Evolutionary conservation across 2,888 invertebrate species (phyloP).

Genomic region (Caenorhabditis zanzibari): DNA sequence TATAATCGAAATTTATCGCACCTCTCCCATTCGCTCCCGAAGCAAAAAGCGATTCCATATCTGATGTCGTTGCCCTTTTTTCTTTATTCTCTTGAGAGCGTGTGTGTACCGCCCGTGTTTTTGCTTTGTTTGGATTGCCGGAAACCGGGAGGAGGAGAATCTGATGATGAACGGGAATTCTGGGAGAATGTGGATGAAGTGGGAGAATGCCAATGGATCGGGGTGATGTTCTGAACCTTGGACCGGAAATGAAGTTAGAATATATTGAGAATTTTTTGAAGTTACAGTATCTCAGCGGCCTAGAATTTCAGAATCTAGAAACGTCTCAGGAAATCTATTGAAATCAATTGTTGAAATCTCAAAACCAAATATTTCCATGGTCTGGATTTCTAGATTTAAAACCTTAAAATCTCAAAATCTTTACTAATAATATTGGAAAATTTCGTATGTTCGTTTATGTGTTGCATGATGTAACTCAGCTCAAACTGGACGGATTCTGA

Average conservation of each 20-base stretch:
- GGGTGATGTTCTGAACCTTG: not conserved
- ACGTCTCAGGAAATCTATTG: too few species aligned
- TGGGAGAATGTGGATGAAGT: not conserved
- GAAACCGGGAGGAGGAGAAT: not conserved
- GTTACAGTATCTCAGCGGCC: too few species aligned
- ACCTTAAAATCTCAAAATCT: too few species aligned
- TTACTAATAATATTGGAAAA: too few species aligned
- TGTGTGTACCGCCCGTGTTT: not conserved
- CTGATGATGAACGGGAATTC: not conserved
- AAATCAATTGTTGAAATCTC: too few species aligned
- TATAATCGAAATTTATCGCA: not conserved
- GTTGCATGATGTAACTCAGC: too few species aligned
- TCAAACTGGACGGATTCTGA: too few species aligned
- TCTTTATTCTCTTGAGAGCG: not conserved
- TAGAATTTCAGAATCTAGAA: too few species aligned
- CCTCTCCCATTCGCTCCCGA: not conserved
- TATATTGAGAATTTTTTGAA: too few species aligned
- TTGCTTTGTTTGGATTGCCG: constrained; percentile 5
- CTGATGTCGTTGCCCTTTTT: not conserved
- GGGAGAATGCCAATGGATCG: not conserved
- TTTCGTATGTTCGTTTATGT: too few species aligned
- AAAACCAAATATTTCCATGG: too few species aligned
- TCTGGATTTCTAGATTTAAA: too few species aligned
- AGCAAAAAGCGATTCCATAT: not conserved
- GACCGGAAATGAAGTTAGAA: not conserved